Conservation (phyloP, 53 echinoderm and acorn worm genomes). For the Hippasteria phrygiana region DNA sequence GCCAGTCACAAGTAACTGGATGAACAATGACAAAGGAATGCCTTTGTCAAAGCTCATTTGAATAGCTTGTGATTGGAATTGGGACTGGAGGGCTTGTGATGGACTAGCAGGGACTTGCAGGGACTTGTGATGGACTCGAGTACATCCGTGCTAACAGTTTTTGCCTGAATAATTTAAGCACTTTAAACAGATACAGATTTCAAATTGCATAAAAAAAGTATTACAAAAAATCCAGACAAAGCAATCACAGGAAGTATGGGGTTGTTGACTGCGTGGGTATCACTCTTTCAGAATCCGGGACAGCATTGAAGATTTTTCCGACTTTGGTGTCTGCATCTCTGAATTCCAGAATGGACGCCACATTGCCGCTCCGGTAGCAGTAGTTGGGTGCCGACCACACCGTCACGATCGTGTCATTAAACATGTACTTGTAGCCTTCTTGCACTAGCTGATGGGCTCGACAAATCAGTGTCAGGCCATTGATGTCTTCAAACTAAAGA, state of each 20-base stretch:
- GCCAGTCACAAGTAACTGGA: no score
- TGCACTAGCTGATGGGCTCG: conserved; percentile 97
- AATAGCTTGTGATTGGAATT: no score
- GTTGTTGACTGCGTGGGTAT: conserved; percentile 91
- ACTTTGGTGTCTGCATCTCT: conserved; percentile 87
- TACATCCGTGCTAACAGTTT: no score
- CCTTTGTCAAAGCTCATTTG: no score
- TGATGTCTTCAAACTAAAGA: conserved; percentile 91
- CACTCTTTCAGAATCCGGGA: conserved; percentile 92
- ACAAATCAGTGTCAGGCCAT: conserved; percentile 93
- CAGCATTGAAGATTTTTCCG: conserved; percentile 89
- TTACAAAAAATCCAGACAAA: neutral
- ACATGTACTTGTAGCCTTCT: conserved; percentile 99
- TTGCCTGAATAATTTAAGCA: no score
- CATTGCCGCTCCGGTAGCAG: conserved; percentile 96
- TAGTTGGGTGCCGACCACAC: conserved; percentile 99
- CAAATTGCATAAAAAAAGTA: neutral
- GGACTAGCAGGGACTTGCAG: no score
- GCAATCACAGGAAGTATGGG: conserved; percentile 92
- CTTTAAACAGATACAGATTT: neutral
- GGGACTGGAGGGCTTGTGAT: no score
- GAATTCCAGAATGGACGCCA: conserved; percentile 93
- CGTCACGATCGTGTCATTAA: conserved; percentile 94
- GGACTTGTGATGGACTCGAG: no score
- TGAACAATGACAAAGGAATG: no score